Conservation (phyloP, 2,888 invertebrate genomes). For the Tipula lateralis region DNA sequence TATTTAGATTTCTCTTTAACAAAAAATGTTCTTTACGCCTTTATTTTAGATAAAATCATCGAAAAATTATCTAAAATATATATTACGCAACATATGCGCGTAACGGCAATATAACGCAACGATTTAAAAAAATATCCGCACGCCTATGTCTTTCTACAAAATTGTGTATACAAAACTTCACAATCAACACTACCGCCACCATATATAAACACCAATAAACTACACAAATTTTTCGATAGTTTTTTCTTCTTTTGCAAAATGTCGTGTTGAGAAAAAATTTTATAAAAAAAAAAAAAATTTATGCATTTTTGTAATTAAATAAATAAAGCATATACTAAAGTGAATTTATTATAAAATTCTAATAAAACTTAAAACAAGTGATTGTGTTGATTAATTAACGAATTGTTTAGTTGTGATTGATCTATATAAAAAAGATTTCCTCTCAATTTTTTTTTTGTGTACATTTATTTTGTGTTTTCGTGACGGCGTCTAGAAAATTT, state of each 20-base stretch:
- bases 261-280: not conserved
- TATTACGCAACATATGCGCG: too few relatives aligned
- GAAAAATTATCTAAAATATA: too few relatives aligned
- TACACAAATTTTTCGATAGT: not conserved
- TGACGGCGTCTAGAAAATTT: conserved; percentile 25
- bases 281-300: not conserved
- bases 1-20: too few relatives aligned
- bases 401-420: not conserved
- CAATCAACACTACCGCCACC: not conserved
- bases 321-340: not conserved
- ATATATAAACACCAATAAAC: conserved; percentile 19
- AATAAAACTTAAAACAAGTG: not conserved
- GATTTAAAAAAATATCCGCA: not conserved
- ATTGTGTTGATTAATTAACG: not conserved
- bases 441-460: conserved; percentile 12
- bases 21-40: too few relatives aligned
- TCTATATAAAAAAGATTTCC: not conserved
- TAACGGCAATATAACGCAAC: not conserved
- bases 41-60: too few relatives aligned
- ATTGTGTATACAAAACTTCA: not conserved
- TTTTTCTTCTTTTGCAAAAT: not conserved
- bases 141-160: not conserved
- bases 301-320: not conserved
- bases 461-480: conserved; percentile 25
- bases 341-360: not conserved